Evolutionary conservation across 2,797 vertebrate genomes (phyloP).

Genomic region (Gymnoscopelus braueri): DNA sequence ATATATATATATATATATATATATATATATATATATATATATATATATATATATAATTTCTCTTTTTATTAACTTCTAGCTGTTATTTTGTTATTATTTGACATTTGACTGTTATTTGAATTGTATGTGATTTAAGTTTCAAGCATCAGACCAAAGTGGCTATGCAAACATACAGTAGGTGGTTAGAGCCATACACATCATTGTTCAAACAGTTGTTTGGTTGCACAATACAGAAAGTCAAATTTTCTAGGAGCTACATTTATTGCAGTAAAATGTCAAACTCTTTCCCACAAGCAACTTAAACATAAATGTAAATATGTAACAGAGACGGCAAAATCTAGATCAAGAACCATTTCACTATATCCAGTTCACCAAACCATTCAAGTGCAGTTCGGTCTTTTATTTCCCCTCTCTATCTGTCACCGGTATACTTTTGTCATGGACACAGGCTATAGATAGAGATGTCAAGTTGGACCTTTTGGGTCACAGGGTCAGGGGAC

Average conservation of each 20-base stretch:
- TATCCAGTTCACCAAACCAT: constrained; percentile 37
- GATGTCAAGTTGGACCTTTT: constrained; percentile 74
- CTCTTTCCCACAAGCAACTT: background rate
- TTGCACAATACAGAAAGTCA: background rate
- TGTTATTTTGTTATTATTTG: too few relatives aligned
- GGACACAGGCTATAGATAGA: constrained; percentile 74
- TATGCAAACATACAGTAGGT: too few relatives aligned
- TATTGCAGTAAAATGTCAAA: background rate
- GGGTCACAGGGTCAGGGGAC: constrained; percentile 74
- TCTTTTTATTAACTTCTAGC: too few relatives aligned
- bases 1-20: too few relatives aligned
- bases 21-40: too few relatives aligned
- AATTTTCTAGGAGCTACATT: background rate
- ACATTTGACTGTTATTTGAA: too few relatives aligned
- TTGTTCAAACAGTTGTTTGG: too few relatives aligned
- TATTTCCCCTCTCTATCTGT: constrained; percentile 62
- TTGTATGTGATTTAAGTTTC: too few relatives aligned
- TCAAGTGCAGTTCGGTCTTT: constrained; percentile 58
- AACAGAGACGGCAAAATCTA: constrained; percentile 6
- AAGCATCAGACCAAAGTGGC: too few relatives aligned
- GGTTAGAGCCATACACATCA: too few relatives aligned
- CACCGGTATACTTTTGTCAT: constrained; percentile 62
- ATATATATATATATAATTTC: too few relatives aligned
- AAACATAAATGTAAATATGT: constrained; percentile 4
- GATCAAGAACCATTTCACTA: constrained; percentile 52